Conservation (phyloP, 2,888 invertebrate genomes). For the Cacoxenus indagator region DNA sequence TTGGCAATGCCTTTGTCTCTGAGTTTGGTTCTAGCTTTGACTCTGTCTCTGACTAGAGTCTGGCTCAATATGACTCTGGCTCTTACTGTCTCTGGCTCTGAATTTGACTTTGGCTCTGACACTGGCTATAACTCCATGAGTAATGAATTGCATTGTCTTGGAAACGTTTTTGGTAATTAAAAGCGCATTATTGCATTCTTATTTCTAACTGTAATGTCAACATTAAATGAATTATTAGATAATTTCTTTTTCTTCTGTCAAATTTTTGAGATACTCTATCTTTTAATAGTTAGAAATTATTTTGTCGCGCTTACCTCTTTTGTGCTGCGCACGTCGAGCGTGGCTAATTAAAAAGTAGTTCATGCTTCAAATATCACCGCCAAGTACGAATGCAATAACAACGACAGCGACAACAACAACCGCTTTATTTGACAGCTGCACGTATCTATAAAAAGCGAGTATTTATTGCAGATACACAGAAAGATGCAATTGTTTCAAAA, state of each 20-base stretch:
- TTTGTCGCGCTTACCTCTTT: background rate
- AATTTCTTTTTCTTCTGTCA: too few species aligned
- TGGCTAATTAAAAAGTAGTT: constrained; percentile 47
- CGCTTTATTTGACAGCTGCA: background rate
- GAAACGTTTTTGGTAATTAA: background rate
- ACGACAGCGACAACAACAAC: background rate
- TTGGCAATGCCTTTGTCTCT: too few species aligned
- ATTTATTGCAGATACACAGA: background rate
- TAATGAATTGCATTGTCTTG: too few species aligned
- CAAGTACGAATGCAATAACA: constrained; percentile 21
- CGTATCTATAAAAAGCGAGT: constrained; percentile 7
- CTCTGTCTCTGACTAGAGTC: too few species aligned
- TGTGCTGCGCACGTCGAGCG: background rate
- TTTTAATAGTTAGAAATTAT: background rate
- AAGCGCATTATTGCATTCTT: background rate
- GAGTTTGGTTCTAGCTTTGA: too few species aligned
- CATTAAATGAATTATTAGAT: background rate
- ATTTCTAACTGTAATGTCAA: constrained; percentile 7
- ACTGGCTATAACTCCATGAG: too few species aligned
- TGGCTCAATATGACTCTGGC: too few species aligned
- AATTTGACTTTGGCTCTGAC: too few species aligned
- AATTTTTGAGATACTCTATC: background rate
- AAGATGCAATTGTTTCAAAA: background rate
- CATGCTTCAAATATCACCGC: constrained; percentile 47
- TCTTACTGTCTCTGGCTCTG: too few species aligned